Conservation (phyloP, 2,113 vertebrate species). For the Callocephalon fimbriatum region DNA sequence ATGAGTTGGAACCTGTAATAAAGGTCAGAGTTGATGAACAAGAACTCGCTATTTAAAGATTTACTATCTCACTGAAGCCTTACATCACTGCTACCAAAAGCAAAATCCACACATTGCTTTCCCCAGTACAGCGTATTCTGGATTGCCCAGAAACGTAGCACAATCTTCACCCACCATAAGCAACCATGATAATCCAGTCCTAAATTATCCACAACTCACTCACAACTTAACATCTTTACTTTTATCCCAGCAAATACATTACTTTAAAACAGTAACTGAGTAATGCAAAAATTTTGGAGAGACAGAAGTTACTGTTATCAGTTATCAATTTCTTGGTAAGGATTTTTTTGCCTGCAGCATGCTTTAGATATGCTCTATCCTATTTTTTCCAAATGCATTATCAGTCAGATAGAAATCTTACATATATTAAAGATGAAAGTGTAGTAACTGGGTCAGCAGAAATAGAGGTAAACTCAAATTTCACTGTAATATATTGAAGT, state of each 20-base stretch:
- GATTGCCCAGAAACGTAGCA: not conserved
- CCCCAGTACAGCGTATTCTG: not conserved
- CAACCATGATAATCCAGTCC: not conserved
- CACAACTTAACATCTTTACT: not conserved
- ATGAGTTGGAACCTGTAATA: slow-evolving; percentile 80
- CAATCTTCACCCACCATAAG: not conserved
- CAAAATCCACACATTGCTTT: not conserved
- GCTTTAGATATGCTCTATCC: not conserved
- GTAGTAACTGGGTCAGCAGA: not conserved
- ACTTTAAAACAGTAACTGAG: not conserved
- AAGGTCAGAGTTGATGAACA: not conserved
- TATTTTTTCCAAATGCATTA: not conserved
- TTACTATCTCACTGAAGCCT: not conserved
- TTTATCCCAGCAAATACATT: not conserved
- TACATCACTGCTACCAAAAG: not conserved
- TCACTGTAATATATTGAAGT: not conserved
- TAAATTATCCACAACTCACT: not conserved
- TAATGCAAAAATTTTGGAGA: not conserved
- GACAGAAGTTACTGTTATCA: not conserved
- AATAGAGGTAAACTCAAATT: not conserved
- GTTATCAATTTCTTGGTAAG: not conserved
- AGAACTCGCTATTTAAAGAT: not conserved
- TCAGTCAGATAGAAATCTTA: not conserved
- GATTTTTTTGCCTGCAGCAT: not conserved
- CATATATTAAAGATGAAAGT: not conserved